Base-by-base conservation (phyloP, 2,888 invertebrate species). In the Theretra japonica region DNA sequence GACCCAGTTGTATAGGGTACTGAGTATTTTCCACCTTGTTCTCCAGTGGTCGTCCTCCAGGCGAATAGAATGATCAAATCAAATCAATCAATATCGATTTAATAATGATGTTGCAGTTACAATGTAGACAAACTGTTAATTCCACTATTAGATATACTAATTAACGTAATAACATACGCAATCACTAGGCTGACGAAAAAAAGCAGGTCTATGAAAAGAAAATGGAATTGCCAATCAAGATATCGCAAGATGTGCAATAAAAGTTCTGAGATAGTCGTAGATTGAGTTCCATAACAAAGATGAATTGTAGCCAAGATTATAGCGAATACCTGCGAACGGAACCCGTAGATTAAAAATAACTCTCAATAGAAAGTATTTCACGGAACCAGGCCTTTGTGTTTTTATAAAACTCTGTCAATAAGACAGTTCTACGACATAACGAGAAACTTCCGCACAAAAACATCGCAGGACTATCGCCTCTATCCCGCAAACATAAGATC, bases 321-420 rank as follows among this genome's bases (percentile, higher is more conserved):
- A 65, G 41, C 65, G 7, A 65, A 65, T 65, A 48, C 41, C 23
- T 62, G 62, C 23, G 65, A 23, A 17, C 23, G 23, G 41, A 48
- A 48, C 41, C 23, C 23, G 41, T 48, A 65, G 48, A 53, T 70
- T 33, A 41, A 62, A 70, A 70, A 23, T 65, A 71, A 25, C 33
- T 65, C 56, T 19, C 65, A 65, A 65, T 65, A 23, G 33, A 70
- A 65, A 70, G 23, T 70, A 33, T 41, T 65, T 25, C 62, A 65
- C 62, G 8, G 53, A 21, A 65, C 17, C 33, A 4, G 19, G 19
- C 60, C 30, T 25, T 28, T 30, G 60, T 70, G 33, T 50, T 53
- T 41, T 28, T 65, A 53, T 15, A 33, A 56, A 62, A 60, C 70
- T 70, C 21, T 41, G 41, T 65, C 56, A 65, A 70, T 70, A 71